Conservation (phyloP, 1,140 invertebrate species). For the Brachionus manjavacas region DNA sequence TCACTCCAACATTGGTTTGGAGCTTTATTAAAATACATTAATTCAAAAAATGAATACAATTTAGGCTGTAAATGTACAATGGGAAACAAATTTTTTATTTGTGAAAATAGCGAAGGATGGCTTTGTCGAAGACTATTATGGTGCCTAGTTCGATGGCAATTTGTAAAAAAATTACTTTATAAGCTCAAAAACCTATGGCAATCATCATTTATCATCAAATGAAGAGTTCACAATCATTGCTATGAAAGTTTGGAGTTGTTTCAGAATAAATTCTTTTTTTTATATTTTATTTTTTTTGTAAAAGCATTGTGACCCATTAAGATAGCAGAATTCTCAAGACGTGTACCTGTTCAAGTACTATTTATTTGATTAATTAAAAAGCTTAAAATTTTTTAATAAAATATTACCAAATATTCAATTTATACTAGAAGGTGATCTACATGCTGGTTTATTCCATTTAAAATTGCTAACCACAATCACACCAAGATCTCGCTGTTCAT, state of each 20-base stretch:
- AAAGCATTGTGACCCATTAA: background rate
- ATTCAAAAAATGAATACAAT: too few species aligned
- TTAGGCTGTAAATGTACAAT: slow-evolving; percentile 91
- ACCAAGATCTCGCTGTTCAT: background rate
- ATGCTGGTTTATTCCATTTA: background rate
- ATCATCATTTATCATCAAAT: slow-evolving; percentile 79
- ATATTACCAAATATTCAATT: too few species aligned
- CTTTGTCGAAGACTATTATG: slow-evolving; percentile 92
- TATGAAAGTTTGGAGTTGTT: slow-evolving; percentile 92
- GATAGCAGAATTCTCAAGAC: background rate
- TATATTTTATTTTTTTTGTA: background rate
- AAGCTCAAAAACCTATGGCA: slow-evolving; percentile 87
- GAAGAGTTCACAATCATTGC: slow-evolving; percentile 94
- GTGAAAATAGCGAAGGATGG: slow-evolving; percentile 87
- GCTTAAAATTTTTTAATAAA: too few species aligned
- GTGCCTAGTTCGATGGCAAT: slow-evolving; percentile 93
- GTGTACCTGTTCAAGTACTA: background rate
- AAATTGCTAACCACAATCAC: background rate
- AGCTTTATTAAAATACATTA: background rate
- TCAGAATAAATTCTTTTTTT: slow-evolving; percentile 30
- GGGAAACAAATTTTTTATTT: slow-evolving; percentile 92
- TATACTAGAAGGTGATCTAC: too few species aligned
- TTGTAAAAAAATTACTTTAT: slow-evolving; percentile 88
- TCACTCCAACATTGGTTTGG: slow-evolving; percentile 61
- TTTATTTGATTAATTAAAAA: background rate